Base-by-base conservation (phyloP, 2,797 vertebrate genomes). In the Notamacropus eugenii region DNA sequence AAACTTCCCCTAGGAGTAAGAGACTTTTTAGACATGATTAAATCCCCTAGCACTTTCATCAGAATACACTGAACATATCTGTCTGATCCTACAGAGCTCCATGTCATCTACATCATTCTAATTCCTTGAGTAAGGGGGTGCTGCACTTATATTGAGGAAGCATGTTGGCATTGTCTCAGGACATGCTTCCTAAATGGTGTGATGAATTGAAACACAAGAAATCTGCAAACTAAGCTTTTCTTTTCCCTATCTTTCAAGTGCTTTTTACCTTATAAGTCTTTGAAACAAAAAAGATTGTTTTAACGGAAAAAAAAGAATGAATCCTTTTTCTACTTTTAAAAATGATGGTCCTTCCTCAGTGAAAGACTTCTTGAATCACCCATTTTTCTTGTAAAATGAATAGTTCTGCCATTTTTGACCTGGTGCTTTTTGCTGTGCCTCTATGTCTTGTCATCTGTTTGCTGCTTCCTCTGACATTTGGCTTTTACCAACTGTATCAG, bases 141-240 rank as follows among this genome's bases (percentile, higher is more conserved):
- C 55, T 59, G 50, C 11, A 91, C 1, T 58, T 31, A 1, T 58
- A 92, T 12, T 50, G 27, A 46, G 67, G 24, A 90, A 93, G 54
- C 90, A n/a, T 90, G 3, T 56, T 95, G 91, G 58, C 40, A 92
- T 34, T 96, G 59, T 93, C 22, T 29, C 13, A 90, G 22, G 34
- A 16, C 2, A 46, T 24, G 90, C 28, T 90, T 94, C 29, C 22
- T 3, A 19, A 29, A 13, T 92, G 14, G 46, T 87, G 56, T 95
- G 31, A 91, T 82, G 93, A 91, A 56, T 46, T 93, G 74, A 50
- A 93, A 93, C 55, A 40, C 55, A 46, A 94, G 58, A 55, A 94
- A 92, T 8, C 52, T 58, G 54, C 55, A 46, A 19, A 24, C 91
- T 10, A 14, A 52, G 2, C 40, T 96, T 94, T 92, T 2, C 31